Evolutionary conservation across 2,888 invertebrate genomes (phyloP), one percentile per base, ranked within the genome.

Genomic region (Hyalella azteca): DNA sequence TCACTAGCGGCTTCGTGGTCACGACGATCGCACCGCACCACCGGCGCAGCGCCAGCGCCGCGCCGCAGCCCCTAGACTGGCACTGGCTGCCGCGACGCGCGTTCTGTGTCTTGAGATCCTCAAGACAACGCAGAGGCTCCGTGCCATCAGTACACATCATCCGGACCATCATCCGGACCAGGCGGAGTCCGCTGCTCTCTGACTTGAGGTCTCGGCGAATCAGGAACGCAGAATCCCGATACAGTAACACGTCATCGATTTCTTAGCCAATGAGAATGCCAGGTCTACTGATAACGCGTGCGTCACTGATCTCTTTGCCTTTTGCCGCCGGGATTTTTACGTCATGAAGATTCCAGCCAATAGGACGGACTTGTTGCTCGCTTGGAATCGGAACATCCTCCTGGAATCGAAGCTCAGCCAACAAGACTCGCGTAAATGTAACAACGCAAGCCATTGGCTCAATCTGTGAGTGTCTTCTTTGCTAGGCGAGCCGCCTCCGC

Each of bases 91-190:
- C n/a, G 66, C 66, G 32, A 11, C 54, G 54, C 26, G 29, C 26
- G 26, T 26, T 54, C 66, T 32, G 36, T 66, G 66, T 66, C 66
- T 66, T 66, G 36, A 66, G 66, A 66, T 66, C 36, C 66, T 66
- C 66, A 32, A 66, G 66, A 66, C 66, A 54, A 54, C 54, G 54
- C 29, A 22, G 54, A 54, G 54, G 54, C 54, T 54, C 66, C 36
- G 66, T 66, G 66, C 66, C 66, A 66, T 66, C 66, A 66, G 66
- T 66, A 66, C 66, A 66, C 66, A 66, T 66, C 66, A 66, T 66
- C 39, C 66, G 32, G 66, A 29, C 66, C 66, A 66, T 66, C 66
- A 66, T 66, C 66, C 19, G 66, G 29, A 29, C n/a, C 36, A 36
- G 66, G 66, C 19, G 66, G 26, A 36, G 66, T 36, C 66, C 19